These are phyloP conservation scores for Aplysina aerophoba DNA, from an alignment of 37 sponge, comb jelly and placozoan species.

Conservation along the genomic window DNA sequence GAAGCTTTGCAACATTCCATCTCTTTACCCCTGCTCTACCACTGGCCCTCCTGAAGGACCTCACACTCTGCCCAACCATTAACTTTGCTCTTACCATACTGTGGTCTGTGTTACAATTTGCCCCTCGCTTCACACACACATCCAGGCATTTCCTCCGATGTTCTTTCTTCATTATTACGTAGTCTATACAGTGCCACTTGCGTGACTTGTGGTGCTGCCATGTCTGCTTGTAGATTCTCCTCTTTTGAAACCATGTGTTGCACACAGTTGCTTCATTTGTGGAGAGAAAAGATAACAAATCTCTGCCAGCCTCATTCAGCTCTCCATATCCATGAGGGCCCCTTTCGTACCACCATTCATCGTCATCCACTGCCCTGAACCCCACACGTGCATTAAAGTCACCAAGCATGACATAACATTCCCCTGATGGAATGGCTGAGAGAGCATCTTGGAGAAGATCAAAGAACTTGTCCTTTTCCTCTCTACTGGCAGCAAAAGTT, in stretches of 20 bases:
- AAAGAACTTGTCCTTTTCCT: no score
- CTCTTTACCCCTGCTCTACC: conserved; percentile 15
- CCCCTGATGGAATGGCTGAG: conserved; percentile 25
- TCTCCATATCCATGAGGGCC: conserved; percentile 36
- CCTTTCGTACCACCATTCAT: conserved; percentile 19
- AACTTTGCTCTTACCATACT: conserved; percentile 20
- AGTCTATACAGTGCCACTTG: conserved; percentile 34
- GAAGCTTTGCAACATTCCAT: conserved; percentile 13
- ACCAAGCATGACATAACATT: conserved; percentile 20
- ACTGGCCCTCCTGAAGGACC: conserved; percentile 6
- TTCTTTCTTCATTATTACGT: no score
- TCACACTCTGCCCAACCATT: conserved; percentile 9
- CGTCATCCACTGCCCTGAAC: not conserved
- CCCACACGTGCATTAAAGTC: conserved; percentile 34
- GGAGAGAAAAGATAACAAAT: conserved; percentile 25
- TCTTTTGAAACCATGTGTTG: conserved; percentile 32
- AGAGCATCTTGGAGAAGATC: conserved; percentile 8
- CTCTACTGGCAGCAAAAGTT: conserved; percentile 17
- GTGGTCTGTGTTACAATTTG: conserved; percentile 16
- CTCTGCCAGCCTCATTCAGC: conserved; percentile 28
- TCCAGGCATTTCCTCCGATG: conserved; percentile 16
- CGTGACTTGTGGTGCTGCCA: conserved; percentile 29
- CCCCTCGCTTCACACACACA: conserved; percentile 19
- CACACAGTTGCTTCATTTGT: conserved; percentile 12
- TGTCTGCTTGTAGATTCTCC: conserved; percentile 22